Evolutionary conservation across 1,140 invertebrate species (phyloP).

Genomic region (Euwallacea fornicatus): DNA sequence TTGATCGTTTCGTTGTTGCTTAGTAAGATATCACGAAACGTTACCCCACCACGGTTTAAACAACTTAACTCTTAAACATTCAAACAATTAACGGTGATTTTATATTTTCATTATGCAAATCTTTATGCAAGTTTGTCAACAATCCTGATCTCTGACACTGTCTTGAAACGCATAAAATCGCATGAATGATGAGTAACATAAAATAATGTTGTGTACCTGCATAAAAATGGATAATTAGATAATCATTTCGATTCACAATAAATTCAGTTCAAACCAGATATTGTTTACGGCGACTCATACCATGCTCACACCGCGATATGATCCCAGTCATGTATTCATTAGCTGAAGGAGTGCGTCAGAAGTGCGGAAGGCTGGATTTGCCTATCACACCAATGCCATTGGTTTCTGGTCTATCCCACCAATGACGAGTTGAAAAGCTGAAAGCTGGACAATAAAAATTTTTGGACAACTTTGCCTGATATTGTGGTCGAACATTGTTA

Average conservation of each 20-base stretch:
- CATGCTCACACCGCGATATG: neutral
- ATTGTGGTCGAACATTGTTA: neutral
- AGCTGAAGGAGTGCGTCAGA: neutral
- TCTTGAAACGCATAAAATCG: neutral
- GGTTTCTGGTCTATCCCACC: neutral
- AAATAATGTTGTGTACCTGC: neutral
- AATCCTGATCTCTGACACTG: neutral
- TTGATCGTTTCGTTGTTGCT: too few species aligned
- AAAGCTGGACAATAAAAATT: conserved; percentile 4
- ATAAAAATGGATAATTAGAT: neutral
- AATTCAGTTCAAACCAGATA: conserved; percentile 16
- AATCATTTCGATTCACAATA: conserved; percentile 1
- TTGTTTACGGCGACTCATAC: conserved; percentile 6
- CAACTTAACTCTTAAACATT: too few species aligned
- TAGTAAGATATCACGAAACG: too few species aligned
- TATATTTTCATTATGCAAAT: too few species aligned
- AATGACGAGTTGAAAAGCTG: neutral
- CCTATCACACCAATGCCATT: neutral
- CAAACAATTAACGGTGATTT: too few species aligned
- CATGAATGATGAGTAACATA: neutral
- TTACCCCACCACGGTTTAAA: too few species aligned
- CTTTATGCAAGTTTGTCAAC: too few species aligned
- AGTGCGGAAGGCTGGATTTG: conserved; percentile 9
- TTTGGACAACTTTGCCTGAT: neutral
- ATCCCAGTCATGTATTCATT: neutral